A percentile compares a stretch with the other conserved stretches of the same genome.
phyloP scores from a whole-genome alignment of 2,797 vertebrate species.

The Peromyscus nudipes region DNA sequence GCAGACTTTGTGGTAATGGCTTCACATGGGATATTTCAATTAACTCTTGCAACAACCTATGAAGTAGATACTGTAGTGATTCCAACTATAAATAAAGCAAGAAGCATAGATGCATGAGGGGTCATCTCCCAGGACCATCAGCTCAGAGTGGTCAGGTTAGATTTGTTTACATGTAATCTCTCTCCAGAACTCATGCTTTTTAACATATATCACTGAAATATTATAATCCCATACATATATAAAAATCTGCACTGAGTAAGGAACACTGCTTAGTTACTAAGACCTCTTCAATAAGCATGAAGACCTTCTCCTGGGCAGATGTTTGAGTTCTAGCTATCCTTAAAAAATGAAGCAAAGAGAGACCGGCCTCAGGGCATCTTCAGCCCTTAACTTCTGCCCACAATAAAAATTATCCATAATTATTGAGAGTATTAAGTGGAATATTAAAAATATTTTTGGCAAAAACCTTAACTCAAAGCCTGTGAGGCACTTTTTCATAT shows the following conservation, averaged over 20 bases:
- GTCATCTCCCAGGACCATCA: background rate
- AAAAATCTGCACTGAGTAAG: background rate
- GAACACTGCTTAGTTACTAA: background rate
- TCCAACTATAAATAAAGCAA: constrained; percentile 9
- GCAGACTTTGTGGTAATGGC: background rate
- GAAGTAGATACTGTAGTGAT: background rate
- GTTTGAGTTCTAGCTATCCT: background rate
- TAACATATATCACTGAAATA: background rate
- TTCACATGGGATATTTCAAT: background rate
- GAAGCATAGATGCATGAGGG: background rate
- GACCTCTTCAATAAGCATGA: background rate
- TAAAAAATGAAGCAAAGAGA: background rate
- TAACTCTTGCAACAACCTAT: background rate
- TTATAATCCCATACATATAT: background rate
- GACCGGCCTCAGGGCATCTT: background rate
- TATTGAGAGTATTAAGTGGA: background rate
- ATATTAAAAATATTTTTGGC: background rate
- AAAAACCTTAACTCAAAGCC: background rate
- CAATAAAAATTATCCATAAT: background rate
- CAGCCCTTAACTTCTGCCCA: background rate
- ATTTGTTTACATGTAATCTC: constrained; percentile 1
- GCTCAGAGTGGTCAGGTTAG: background rate
- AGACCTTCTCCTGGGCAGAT: background rate
- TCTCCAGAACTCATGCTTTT: constrained; percentile 28
- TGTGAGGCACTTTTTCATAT: background rate